Evolutionary conservation across 2,888 invertebrate genomes (phyloP).

Genomic region (Lordiphosa andalusiaca): DNA sequence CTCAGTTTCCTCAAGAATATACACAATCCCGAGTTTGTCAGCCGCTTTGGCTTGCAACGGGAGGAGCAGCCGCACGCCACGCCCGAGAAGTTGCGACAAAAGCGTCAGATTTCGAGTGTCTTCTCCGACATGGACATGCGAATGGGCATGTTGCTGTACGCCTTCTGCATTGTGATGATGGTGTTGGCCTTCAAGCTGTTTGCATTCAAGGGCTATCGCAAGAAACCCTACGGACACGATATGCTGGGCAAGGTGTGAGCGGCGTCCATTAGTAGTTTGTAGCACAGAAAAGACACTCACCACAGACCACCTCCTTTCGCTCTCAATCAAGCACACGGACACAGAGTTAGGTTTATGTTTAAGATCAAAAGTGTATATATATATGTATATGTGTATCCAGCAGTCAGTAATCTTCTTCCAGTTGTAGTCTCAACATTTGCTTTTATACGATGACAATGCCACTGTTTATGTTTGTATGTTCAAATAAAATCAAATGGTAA

Average conservation of each 20-base stretch:
- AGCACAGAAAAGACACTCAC: constrained; percentile 24
- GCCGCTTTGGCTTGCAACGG: constrained; percentile 72
- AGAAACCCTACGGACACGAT: constrained; percentile 87
- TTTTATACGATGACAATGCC: constrained; percentile 52
- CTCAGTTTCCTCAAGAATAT: constrained; percentile 78
- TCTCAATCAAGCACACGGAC: constrained; percentile 30
- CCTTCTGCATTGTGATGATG: constrained; percentile 87
- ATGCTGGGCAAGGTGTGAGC: constrained; percentile 86
- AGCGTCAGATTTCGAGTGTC: constrained; percentile 76
- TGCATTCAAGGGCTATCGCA: constrained; percentile 84
- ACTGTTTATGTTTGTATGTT: constrained; percentile 18
- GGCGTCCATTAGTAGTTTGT: constrained; percentile 13
- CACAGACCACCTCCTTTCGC: constrained; percentile 26
- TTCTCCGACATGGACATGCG: constrained; percentile 84
- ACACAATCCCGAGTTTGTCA: constrained; percentile 75
- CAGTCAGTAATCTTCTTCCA: constrained; percentile 47
- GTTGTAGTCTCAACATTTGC: constrained; percentile 46
- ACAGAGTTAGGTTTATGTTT: constrained; percentile 43
- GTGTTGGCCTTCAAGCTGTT: constrained; percentile 89
- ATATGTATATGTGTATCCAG: too few species aligned
- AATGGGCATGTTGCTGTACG: constrained; percentile 88
- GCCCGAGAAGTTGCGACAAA: constrained; percentile 68
- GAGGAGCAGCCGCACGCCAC: constrained; percentile 64
- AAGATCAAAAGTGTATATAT: constrained; percentile 60
- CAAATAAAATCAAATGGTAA: constrained; percentile 24